phyloP scores from a whole-genome alignment of 2,797 vertebrate species.

The Centroberyx gerrardi region DNA sequence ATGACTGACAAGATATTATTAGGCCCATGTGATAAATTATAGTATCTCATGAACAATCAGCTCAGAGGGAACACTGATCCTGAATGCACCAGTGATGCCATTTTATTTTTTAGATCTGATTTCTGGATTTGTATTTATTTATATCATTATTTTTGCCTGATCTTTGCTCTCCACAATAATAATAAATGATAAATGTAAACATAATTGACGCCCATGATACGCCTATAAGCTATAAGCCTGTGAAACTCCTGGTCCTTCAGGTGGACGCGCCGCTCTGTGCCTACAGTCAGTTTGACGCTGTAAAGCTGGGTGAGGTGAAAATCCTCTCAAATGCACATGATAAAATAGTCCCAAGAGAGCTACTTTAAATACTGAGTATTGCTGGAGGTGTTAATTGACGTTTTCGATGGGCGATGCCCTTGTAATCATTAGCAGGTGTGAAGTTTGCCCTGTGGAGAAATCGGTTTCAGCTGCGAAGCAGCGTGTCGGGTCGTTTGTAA shows the following conservation, averaged over 20 bases:
- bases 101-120: too few relatives aligned
- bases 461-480: conserved; percentile 41
- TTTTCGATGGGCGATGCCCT: conserved; percentile 72
- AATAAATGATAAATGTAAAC: too few relatives aligned
- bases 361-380: conserved; percentile 26
- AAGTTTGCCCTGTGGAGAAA: conserved; percentile 44
- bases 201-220: too few relatives aligned
- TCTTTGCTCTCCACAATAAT: too few relatives aligned
- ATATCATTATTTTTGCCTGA: too few relatives aligned
- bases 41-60: too few relatives aligned
- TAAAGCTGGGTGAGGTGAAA: conserved; percentile 39
- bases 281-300: neutral
- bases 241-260: neutral
- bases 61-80: neutral
- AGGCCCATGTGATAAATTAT: too few relatives aligned
- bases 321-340: conserved; percentile 45
- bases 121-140: too few relatives aligned
- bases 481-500: conserved; percentile 65
- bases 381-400: conserved; percentile 66
- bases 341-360: conserved; percentile 22
- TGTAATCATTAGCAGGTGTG: conserved; percentile 81
- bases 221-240: too few relatives aligned
- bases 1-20: too few relatives aligned
- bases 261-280: neutral
- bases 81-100: too few relatives aligned